phyloP scores from a whole-genome alignment of 2,797 vertebrate genomes.

The Dicrostonyx torquatus region DNA sequence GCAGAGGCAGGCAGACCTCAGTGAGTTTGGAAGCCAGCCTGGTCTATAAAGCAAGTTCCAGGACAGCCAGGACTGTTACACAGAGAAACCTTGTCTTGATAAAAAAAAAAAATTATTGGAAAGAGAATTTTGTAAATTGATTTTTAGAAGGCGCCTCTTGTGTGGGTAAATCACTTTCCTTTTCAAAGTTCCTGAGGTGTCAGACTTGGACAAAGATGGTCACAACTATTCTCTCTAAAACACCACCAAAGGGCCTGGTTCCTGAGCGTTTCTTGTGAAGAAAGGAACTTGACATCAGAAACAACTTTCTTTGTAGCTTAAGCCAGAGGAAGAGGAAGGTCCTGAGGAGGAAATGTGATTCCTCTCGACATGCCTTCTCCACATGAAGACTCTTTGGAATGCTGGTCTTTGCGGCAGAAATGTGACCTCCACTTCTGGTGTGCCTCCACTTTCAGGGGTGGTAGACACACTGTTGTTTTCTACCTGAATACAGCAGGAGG shows the following conservation, averaged over 20 bases:
- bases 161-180: neutral
- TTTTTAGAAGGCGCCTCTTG: conserved; percentile 22
- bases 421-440: neutral
- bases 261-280: neutral
- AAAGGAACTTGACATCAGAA: neutral
- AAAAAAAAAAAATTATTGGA: neutral
- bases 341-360: conserved; percentile 13
- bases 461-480: neutral
- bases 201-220: neutral
- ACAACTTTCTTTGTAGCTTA: conserved; percentile 23
- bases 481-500: neutral
- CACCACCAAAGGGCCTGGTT: neutral
- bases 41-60: too few species aligned
- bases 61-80: too few species aligned
- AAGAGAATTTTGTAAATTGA: conserved; percentile 29
- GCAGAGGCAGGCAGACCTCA: too few species aligned
- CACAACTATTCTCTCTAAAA: neutral
- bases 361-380: conserved; percentile 10
- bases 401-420: neutral
- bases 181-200: neutral
- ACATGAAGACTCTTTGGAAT: neutral
- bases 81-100: too few species aligned
- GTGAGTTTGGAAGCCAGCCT: too few species aligned
- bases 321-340: neutral
- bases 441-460: neutral